Evolutionary conservation across 92 coral and sea anemone species (phyloP), one percentile per base, ranked within the genome.

Genomic region (Plumapathes pennacea): DNA sequence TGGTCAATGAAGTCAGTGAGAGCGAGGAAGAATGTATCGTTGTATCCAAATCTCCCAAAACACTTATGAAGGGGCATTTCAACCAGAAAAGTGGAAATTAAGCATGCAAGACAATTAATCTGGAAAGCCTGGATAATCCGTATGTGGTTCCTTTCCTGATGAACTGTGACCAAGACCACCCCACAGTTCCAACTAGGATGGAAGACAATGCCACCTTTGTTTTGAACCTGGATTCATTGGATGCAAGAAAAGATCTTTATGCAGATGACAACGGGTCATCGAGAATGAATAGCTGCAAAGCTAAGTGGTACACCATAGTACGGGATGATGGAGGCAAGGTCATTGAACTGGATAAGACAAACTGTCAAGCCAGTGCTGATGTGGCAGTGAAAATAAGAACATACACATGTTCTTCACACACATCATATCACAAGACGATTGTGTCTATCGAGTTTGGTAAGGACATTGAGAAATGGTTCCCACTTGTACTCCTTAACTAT

Each of bases 381-480:
- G 60, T 76, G 27, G 42, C 32, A 10, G 83, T 76, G 24, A 22
- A 61, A 41, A 29, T 76, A 39, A 49, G 77, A 40, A 34, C 54
- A 5, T 54, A 74, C 60, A 64, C 50, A 20, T 64, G 81, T 63
- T 21, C 49, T 9, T 63, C 81, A 17, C 42, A n/a, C 24, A 31
- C 56, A 9, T 30, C 56, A n/a, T 67, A 57, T 21, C 69, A 76
- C 34, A 76, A 59, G 62, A 67, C 68, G 13, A 76, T 66, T 1
- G 71, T 67, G 32, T 55, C 83, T 4, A 60, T 76, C 32, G 71
- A 58, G 60, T 76, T 36, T 48, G 71, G 32, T 13, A 78, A 53
- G 20, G 60, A 44, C 4, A 60, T 78, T 17, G 60, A 46, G 0
- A 70, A 61, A 22, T 78, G 85, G 78, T 61, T 49, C 38, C 85